These are phyloP conservation scores for Drosophila anomelani DNA, from an alignment of 2,888 invertebrate species.

Conservation along the genomic window DNA sequence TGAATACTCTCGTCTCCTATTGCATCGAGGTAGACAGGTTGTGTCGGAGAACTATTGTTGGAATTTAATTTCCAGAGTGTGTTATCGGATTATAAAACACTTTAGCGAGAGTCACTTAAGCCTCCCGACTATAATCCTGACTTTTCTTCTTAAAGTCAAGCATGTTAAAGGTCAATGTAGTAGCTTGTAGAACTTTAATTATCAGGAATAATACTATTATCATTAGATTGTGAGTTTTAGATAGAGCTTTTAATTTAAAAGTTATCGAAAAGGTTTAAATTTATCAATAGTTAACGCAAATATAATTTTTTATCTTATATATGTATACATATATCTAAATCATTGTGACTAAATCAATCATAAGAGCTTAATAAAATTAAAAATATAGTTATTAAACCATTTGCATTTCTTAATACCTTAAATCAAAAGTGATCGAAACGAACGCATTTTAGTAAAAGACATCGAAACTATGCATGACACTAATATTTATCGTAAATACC, in stretches of 20 bases:
- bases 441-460: not conserved
- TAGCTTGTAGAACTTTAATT: not conserved
- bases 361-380: no score
- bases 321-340: no score
- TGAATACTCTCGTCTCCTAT: not conserved
- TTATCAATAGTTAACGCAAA: not conserved
- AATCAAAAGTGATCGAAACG: not conserved
- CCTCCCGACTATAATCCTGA: not conserved
- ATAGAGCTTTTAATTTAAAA: not conserved
- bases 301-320: not conserved
- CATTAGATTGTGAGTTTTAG: no score
- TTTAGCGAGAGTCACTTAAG: not conserved
- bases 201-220: no score
- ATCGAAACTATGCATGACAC: not conserved
- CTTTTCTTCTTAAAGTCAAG: not conserved
- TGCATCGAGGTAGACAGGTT: not conserved
- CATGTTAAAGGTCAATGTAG: not conserved
- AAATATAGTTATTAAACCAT: no score
- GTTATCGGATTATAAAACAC: conserved; percentile 8
- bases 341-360: no score
- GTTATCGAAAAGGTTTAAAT: not conserved
- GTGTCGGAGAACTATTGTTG: not conserved
- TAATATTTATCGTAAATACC: no score
- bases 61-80: not conserved
- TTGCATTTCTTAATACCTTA: no score